Evolutionary conservation across 2,113 vertebrate genomes (phyloP), one percentile per base, ranked within the genome.

Genomic region (Empidonax alnorum): DNA sequence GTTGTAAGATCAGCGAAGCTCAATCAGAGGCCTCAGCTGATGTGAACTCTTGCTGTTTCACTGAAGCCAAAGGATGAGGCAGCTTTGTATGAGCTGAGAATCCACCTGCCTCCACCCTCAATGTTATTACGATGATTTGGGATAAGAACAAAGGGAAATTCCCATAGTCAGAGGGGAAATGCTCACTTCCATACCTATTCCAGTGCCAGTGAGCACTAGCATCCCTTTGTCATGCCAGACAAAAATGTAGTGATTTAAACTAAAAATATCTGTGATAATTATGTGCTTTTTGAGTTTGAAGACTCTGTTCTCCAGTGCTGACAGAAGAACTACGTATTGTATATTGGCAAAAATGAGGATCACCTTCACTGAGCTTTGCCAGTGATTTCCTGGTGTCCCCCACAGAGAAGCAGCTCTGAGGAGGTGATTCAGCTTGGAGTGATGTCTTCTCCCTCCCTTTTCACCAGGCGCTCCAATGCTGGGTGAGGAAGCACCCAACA

Each of bases 1-100:
- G 33, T 58, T n/a, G 3, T 7, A 9, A 17, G 24, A 22, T 27
- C 44, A 85, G 89, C 62, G 53, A 75, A 35, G 47, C 35, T 46
- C 49, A 23, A 2, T 12, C 65, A 22, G 25, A 1, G 0, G 31
- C 71, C 42, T 56, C 47, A 27, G 82, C 0, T 4, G 33, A 39
- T 31, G 62, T 22, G 71, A 58, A 21, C 58, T 81, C n/a, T n/a
- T 25, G 10, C 44, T 33, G 27, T 44, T 47, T 28, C 44, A 50
- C 7, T 7, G 15, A 85, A 83, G 50, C 33, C 53, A 67, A 87
- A 83, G 35, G 66, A 71, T 0, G 4, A 74, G 33, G 22, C 4
- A 6, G 42, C 33, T 93, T 93, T 87, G 39, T 39, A 33, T 8
- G 52, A 68, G 30, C 42, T 55, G 27, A 68, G 35, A 84, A 84